phyloP scores from a whole-genome alignment of 2,888 invertebrate species.

The Cheiracanthium punctorium region DNA sequence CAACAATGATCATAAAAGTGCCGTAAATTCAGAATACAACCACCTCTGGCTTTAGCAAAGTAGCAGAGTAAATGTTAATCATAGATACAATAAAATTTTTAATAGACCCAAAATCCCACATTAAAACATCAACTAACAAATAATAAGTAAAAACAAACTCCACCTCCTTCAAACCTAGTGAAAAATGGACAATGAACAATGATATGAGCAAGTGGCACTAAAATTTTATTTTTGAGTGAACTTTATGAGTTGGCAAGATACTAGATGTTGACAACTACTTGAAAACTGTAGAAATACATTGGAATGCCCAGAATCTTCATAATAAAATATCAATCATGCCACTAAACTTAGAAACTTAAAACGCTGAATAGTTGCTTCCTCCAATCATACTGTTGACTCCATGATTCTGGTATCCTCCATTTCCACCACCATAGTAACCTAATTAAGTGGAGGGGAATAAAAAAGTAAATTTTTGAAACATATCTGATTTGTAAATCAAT shows the following conservation, averaged over 20 bases:
- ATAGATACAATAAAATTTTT: too few species aligned
- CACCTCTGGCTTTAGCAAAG: too few species aligned
- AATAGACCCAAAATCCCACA: too few species aligned
- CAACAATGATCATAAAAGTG: too few species aligned
- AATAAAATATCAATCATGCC: not conserved
- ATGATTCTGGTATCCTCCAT: constrained; percentile 56
- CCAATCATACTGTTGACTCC: constrained; percentile 68
- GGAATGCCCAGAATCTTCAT: constrained; percentile 46
- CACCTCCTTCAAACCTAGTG: not conserved
- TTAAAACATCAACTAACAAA: not conserved
- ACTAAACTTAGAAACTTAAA: constrained; percentile 28
- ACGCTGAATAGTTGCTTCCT: constrained; percentile 67
- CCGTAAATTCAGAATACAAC: too few species aligned
- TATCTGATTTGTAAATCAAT: too few species aligned
- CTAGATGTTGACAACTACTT: constrained; percentile 5
- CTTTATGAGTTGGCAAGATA: constrained; percentile 31
- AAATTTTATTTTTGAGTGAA: not conserved
- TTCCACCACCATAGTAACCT: constrained; percentile 56
- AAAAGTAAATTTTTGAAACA: too few species aligned
- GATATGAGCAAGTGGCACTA: constrained; percentile 29
- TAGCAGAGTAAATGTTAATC: too few species aligned
- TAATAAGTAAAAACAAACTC: not conserved
- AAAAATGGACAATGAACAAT: constrained; percentile 7
- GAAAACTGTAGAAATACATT: constrained; percentile 36
- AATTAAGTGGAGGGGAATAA: not conserved